phyloP scores from a whole-genome alignment of 2,113 vertebrate genomes.

The Petroica traversi region DNA sequence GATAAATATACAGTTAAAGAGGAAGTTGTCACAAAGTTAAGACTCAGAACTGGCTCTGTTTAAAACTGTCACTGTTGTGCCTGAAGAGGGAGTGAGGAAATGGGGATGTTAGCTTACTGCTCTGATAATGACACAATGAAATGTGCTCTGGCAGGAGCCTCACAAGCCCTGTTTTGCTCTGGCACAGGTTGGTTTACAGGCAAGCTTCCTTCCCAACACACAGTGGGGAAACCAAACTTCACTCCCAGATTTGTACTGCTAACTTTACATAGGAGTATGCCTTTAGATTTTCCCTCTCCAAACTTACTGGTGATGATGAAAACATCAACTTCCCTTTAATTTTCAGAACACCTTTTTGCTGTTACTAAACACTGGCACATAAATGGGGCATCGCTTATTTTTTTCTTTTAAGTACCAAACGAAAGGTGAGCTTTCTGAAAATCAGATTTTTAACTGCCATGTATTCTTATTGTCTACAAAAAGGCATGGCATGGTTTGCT shows the following conservation, averaged over 20 bases:
- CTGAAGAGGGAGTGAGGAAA: not conserved
- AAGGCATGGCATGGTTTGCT: not conserved
- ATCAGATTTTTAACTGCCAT: not conserved
- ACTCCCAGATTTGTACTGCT: not conserved
- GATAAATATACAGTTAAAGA: slow-evolving; percentile 63
- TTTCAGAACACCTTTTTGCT: not conserved
- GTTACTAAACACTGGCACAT: not conserved
- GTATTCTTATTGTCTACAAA: not conserved
- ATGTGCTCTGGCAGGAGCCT: not conserved
- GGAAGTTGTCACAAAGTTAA: slow-evolving; percentile 5
- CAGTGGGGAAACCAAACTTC: not conserved
- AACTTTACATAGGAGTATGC: not conserved
- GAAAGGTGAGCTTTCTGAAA: not conserved
- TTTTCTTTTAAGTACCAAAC: not conserved
- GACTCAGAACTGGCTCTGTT: slow-evolving; percentile 22
- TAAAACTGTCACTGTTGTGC: not conserved
- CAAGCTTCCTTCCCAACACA: not conserved
- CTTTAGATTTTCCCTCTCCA: not conserved
- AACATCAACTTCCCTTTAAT: not conserved
- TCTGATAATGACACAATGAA: not conserved
- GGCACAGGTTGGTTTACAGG: not conserved
- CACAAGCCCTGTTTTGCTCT: not conserved
- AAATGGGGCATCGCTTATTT: not conserved
- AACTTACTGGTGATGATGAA: not conserved
- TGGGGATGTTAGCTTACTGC: not conserved